phyloP scores from a whole-genome alignment of 1,140 invertebrate genomes.

The Zaprionus tsacasi region DNA sequence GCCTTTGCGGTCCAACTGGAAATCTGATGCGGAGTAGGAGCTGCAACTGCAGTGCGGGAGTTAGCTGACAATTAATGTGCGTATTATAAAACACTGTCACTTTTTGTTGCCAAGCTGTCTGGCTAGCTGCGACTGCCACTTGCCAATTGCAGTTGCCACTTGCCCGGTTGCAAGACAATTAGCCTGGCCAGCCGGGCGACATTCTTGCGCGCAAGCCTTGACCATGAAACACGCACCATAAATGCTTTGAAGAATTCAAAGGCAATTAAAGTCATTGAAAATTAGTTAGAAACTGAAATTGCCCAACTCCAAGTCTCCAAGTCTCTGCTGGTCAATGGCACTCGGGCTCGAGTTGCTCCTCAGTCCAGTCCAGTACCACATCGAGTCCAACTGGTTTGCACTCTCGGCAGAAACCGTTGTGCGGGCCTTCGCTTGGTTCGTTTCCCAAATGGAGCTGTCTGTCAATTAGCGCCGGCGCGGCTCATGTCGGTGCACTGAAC shows the following conservation, averaged over 20 bases:
- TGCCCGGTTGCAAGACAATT: slow-evolving; percentile 42
- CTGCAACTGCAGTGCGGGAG: background rate
- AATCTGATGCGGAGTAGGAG: background rate
- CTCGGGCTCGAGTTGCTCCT: slow-evolving; percentile 63
- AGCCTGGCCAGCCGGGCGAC: slow-evolving; percentile 28
- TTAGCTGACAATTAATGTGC: slow-evolving; percentile 62
- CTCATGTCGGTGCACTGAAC: slow-evolving; percentile 71
- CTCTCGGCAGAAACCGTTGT: slow-evolving; percentile 7
- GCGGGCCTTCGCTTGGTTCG: slow-evolving; percentile 3
- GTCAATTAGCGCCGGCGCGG: slow-evolving; percentile 61
- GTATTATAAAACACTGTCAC: slow-evolving; percentile 78
- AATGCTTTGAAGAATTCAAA: slow-evolving; percentile 55
- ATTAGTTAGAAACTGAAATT: slow-evolving; percentile 78
- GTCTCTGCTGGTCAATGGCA: slow-evolving; percentile 66
- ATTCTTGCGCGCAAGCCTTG: slow-evolving; percentile 73
- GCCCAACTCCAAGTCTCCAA: slow-evolving; percentile 31
- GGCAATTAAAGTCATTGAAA: slow-evolving; percentile 66
- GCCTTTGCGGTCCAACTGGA: background rate
- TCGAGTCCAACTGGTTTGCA: slow-evolving; percentile 56
- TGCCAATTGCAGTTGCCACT: slow-evolving; percentile 13
- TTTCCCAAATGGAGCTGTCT: slow-evolving; percentile 65
- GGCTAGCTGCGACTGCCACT: background rate
- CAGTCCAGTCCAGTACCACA: background rate
- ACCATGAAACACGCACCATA: slow-evolving; percentile 73
- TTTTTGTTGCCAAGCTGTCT: slow-evolving; percentile 40